Evolutionary conservation across 2,113 vertebrate genomes (phyloP).

Genomic region (Crypturellus undulatus): DNA sequence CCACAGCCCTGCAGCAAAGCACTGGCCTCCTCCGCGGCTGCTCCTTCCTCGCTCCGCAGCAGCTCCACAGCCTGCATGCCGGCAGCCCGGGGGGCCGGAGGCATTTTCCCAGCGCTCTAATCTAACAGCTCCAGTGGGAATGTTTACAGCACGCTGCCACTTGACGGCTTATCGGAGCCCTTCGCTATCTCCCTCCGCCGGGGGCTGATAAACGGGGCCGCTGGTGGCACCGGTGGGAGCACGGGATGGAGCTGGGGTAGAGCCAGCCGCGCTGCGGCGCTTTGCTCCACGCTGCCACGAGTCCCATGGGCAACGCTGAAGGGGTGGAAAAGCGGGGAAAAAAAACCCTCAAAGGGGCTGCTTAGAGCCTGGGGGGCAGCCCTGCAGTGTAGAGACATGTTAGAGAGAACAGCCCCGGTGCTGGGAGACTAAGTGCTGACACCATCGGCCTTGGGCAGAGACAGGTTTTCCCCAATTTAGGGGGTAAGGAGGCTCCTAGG

Average conservation of each 20-base stretch:
- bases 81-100: conserved; percentile 68
- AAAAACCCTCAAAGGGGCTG: not conserved
- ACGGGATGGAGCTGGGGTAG: not conserved
- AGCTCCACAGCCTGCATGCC: conserved; percentile 25
- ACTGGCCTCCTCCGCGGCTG: conserved; percentile 35
- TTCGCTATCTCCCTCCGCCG: conserved; percentile 63
- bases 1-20: not conserved
- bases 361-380: not conserved
- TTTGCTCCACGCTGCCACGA: not conserved
- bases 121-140: conserved; percentile 83
- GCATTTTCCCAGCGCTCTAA: conserved; percentile 79
- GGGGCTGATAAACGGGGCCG: conserved; percentile 62
- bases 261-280: not conserved
- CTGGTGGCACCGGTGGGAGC: not conserved
- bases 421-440: not conserved
- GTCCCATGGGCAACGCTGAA: not conserved
- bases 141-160: conserved; percentile 86
- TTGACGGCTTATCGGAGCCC: conserved; percentile 77
- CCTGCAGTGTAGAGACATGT: fast-evolving
- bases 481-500: not conserved
- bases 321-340: too few species aligned
- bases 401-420: fast-evolving
- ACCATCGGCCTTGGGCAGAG: not conserved
- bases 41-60: conserved; percentile 55
- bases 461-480: not conserved